phyloP scores from a whole-genome alignment of 2,797 vertebrate species.

The Pipistrellus pygmaeus region DNA sequence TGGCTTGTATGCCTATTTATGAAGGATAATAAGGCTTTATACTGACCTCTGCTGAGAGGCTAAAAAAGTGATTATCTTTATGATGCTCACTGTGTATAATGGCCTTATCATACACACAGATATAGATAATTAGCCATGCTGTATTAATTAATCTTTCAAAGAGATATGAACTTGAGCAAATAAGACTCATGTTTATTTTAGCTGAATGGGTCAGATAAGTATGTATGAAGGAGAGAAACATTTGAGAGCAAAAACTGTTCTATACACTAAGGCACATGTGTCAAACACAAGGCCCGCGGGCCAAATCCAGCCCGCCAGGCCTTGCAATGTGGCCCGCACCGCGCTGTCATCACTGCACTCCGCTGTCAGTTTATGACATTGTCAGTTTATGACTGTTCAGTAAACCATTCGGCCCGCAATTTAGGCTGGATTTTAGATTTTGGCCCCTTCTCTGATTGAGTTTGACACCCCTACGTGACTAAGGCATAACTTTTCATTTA shows the following conservation, averaged over 20 bases:
- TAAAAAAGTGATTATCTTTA: conserved; percentile 62
- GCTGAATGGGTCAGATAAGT: background rate
- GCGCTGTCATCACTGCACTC: too few species aligned
- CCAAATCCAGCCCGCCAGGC: too few species aligned
- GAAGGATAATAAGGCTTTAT: conserved; percentile 51
- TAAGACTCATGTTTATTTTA: conserved; percentile 21
- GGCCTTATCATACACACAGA: conserved; percentile 58
- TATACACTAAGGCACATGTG: background rate
- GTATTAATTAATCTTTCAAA: conserved; percentile 72
- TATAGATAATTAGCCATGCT: conserved; percentile 70
- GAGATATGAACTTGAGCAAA: conserved; percentile 13
- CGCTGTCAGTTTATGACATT: too few species aligned
- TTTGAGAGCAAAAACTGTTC: conserved; percentile 3
- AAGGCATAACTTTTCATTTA: conserved; percentile 6
- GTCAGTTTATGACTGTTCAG: too few species aligned
- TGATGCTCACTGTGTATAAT: conserved; percentile 69
- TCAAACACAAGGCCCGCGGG: too few species aligned
- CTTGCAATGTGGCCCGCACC: too few species aligned
- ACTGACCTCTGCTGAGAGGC: conserved; percentile 50
- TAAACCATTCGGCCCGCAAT: too few species aligned
- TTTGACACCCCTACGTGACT: too few species aligned
- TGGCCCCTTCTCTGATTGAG: too few species aligned
- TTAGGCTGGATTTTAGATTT: too few species aligned
- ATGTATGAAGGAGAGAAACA: conserved; percentile 29
- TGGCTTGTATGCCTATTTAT: conserved; percentile 20